These are phyloP conservation scores for Erpetoichthys calabaricus DNA, from an alignment of 2,797 vertebrate species.

Conservation along the genomic window DNA sequence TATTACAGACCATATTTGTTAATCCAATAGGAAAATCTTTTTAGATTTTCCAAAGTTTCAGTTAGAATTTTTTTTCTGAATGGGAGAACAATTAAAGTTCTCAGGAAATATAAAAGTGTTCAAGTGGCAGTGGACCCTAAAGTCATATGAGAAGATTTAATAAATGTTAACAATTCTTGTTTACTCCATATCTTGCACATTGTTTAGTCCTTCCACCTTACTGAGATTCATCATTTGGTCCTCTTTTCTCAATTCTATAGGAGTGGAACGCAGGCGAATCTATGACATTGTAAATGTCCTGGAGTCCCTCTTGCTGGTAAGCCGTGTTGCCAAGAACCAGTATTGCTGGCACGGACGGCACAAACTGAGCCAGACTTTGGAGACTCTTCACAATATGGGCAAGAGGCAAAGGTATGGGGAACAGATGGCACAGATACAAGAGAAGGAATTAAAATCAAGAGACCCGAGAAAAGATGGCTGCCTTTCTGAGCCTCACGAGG, in stretches of 20 bases:
- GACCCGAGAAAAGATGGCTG: constrained; percentile 37
- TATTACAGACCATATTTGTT: no score
- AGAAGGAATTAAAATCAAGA: constrained; percentile 33
- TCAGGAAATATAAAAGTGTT: no score
- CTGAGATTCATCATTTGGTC: not conserved
- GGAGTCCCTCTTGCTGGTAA: constrained; percentile 78
- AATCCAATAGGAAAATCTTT: no score
- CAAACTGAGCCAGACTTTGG: constrained; percentile 59
- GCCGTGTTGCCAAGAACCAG: constrained; percentile 80
- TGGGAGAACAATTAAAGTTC: no score
- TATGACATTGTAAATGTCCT: constrained; percentile 89
- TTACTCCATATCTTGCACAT: no score
- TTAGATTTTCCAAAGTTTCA: no score
- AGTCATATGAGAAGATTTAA: no score
- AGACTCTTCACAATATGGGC: constrained; percentile 57
- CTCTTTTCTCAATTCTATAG: constrained; percentile 36
- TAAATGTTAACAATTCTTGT: no score
- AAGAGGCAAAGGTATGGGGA: constrained; percentile 69
- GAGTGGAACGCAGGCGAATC: constrained; percentile 81
- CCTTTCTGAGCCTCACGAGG: constrained; percentile 25
- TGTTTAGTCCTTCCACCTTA: no score
- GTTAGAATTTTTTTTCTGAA: no score
- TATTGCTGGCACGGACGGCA: constrained; percentile 78
- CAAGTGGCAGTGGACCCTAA: no score
- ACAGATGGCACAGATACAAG: constrained; percentile 55